These are phyloP conservation scores for Xanthorhoe designata DNA, from an alignment of 2,888 invertebrate genomes.

Conservation along the genomic window DNA sequence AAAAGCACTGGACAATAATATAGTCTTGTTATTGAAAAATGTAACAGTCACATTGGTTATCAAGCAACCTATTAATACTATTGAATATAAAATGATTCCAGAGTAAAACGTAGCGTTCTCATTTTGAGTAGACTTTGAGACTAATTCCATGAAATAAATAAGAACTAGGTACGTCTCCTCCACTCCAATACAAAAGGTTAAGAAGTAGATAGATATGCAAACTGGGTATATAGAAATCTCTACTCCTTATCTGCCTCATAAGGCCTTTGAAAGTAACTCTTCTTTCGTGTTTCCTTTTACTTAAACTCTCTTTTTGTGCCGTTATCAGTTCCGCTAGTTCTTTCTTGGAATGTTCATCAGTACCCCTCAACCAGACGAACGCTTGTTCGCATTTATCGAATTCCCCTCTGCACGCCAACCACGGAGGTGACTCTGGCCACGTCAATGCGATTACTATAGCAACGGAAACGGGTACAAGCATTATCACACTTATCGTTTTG, in stretches of 20 bases:
- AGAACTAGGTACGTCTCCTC: conserved; percentile 38
- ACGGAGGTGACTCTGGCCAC: conserved; percentile 45
- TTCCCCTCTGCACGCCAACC: conserved; percentile 44
- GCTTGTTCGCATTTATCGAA: conserved; percentile 37
- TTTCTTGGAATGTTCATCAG: conserved; percentile 23
- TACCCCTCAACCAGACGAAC: conserved; percentile 42
- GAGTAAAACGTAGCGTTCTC: conserved; percentile 34
- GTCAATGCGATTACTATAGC: conserved; percentile 29
- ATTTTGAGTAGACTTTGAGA: conserved; percentile 31
- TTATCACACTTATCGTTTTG: conserved; percentile 29
- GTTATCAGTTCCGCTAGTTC: conserved; percentile 37
- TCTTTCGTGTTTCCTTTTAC: not conserved
- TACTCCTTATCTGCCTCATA: conserved; percentile 27
- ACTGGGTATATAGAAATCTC: conserved; percentile 42
- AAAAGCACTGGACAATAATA: conserved; percentile 29
- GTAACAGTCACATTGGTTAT: conserved; percentile 26
- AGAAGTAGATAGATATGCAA: conserved; percentile 36
- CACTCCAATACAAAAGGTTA: conserved; percentile 40
- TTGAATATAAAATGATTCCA: conserved; percentile 30
- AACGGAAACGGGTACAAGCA: conserved; percentile 26
- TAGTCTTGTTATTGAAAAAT: conserved; percentile 34
- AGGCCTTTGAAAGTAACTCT: conserved; percentile 12
- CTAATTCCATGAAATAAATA: conserved; percentile 39
- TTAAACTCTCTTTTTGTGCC: conserved; percentile 32
- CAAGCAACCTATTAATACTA: conserved; percentile 25